Percentiles rank a stretch among this genome's conserved stretches.
Evolutionary conservation across 2,888 invertebrate genomes (phyloP).

Genomic region (Frankliniella intonsa): DNA sequence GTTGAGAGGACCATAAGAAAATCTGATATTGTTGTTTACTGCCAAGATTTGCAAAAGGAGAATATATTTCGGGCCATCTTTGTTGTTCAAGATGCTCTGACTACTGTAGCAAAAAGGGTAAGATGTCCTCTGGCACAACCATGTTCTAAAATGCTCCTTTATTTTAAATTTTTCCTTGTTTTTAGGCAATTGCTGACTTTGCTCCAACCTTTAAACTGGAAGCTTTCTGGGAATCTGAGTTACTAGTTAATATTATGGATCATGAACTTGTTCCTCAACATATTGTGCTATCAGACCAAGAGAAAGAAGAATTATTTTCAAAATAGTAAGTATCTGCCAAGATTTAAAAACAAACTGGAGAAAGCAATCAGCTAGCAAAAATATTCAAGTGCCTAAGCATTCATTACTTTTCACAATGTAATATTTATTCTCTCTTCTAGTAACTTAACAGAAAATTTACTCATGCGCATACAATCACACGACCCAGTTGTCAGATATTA

Average conservation of each 20-base stretch:
- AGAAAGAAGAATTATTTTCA: constrained; percentile 88
- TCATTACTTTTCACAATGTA: background rate
- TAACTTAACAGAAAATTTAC: constrained; percentile 48
- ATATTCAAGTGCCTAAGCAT: constrained; percentile 38
- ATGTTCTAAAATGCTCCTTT: no score
- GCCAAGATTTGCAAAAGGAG: constrained; percentile 98
- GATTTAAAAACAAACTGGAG: constrained; percentile 20
- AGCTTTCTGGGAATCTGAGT: constrained; percentile 89
- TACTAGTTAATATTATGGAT: constrained; percentile 96
- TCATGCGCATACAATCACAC: constrained; percentile 97
- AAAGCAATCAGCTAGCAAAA: constrained; percentile 4
- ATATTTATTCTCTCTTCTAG: background rate
- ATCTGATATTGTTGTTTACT: constrained; percentile 97
- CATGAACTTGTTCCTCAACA: constrained; percentile 98
- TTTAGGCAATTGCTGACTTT: constrained; percentile 89
- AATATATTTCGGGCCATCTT: constrained; percentile 97
- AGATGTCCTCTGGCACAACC: background rate
- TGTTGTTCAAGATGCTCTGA: constrained; percentile 98
- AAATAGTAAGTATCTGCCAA: constrained; percentile 63
- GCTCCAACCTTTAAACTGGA: constrained; percentile 98
- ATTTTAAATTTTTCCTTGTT: background rate
- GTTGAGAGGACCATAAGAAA: constrained; percentile 99
- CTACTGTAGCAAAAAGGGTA: constrained; percentile 89
- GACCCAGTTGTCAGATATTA: constrained; percentile 99
- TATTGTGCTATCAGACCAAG: constrained; percentile 95